Conservation (phyloP, 2,888 invertebrate species). For the Lasioglossum malachurum region DNA sequence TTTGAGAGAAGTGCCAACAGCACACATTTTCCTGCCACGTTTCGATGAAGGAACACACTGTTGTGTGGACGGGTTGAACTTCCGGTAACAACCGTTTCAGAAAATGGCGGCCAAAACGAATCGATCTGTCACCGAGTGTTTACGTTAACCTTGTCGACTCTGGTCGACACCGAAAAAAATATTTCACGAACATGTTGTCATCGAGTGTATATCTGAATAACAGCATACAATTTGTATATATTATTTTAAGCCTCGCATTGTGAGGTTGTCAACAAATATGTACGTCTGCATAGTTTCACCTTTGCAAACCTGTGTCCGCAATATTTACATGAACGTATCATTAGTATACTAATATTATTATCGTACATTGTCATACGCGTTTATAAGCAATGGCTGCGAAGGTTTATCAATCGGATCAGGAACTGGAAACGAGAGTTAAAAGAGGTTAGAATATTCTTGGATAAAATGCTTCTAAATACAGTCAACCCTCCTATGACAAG, state of each 20-base stretch:
- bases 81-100: slow-evolving; percentile 68
- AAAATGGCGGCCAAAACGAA: slow-evolving; percentile 65
- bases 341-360: neutral
- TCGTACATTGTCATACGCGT: neutral
- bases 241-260: neutral
- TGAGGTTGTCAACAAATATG: neutral
- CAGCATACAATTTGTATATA: neutral
- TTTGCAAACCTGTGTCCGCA: neutral
- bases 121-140: neutral
- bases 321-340: neutral
- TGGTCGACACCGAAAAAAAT: neutral
- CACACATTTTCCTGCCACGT: slow-evolving; percentile 80
- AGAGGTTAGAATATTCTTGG: slow-evolving; percentile 86
- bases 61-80: slow-evolving; percentile 64
- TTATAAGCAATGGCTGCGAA: slow-evolving; percentile 78
- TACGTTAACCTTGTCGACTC: neutral
- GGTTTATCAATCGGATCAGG: slow-evolving; percentile 86
- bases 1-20: slow-evolving; percentile 76
- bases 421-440: slow-evolving; percentile 89
- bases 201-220: neutral
- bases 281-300: neutral
- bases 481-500: neutral
- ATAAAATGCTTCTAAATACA: neutral
- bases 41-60: slow-evolving; percentile 71
- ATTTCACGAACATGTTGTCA: neutral